Percentiles rank a stretch among this genome's conserved stretches.
Evolutionary conservation across 2,888 invertebrate species (phyloP).

Genomic region (Lymantria dispar): DNA sequence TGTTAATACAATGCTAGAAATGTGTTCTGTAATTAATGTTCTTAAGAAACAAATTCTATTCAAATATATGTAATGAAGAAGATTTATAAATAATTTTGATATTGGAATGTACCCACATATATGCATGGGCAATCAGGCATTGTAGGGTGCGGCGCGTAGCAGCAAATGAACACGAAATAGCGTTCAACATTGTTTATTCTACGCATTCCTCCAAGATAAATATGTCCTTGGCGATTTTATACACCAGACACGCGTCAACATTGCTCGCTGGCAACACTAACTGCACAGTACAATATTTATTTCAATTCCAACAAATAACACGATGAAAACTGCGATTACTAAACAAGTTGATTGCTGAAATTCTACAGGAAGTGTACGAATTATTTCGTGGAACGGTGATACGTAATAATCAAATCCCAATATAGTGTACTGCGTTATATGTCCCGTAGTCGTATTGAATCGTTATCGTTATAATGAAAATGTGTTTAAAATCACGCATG

Average conservation of each 20-base stretch:
- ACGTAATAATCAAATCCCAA: background rate
- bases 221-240: conserved; percentile 77
- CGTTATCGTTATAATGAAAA: conserved; percentile 46
- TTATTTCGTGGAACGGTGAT: conserved; percentile 5
- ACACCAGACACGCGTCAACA: conserved; percentile 52
- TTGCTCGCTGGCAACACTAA: conserved; percentile 35
- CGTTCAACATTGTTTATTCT: conserved; percentile 73
- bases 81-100: conserved; percentile 28
- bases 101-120: conserved; percentile 11
- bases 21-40: too few species aligned
- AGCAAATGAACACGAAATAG: conserved; percentile 54
- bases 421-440: too few species aligned
- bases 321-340: conserved; percentile 26
- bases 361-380: conserved; percentile 12
- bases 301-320: conserved; percentile 48
- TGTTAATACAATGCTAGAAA: too few species aligned
- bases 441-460: too few species aligned
- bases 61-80: conserved; percentile 6
- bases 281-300: conserved; percentile 45
- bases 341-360: conserved; percentile 12
- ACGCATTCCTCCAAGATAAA: conserved; percentile 77
- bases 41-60: too few species aligned
- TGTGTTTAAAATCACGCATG: conserved; percentile 61
- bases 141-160: conserved; percentile 55
- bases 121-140: conserved; percentile 4